Evolutionary conservation across 2,888 invertebrate species (phyloP).

Genomic region (Dioctria linearis): DNA sequence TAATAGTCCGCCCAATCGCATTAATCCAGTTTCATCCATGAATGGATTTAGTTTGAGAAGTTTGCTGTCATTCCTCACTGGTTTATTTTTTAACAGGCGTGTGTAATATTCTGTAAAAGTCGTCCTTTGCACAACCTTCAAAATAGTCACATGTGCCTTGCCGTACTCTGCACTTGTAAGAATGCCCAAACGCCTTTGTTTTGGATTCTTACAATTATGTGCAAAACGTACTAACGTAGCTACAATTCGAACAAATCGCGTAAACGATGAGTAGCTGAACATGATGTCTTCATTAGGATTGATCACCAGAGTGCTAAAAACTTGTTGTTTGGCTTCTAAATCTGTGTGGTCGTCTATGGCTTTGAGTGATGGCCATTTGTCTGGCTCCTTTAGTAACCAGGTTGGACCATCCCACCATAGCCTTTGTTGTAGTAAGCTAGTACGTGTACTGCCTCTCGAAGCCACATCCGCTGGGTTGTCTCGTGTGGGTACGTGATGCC

Average conservation of each 20-base stretch:
- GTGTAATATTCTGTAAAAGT: too few species aligned
- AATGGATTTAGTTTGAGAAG: too few species aligned
- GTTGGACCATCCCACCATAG: slow-evolving; percentile 8
- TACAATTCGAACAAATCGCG: background rate
- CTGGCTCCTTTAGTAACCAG: background rate
- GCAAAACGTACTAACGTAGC: background rate
- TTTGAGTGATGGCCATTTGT: background rate
- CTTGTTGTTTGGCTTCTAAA: background rate
- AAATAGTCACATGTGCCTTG: background rate
- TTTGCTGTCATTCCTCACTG: too few species aligned
- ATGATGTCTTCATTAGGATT: background rate
- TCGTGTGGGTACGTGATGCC: background rate
- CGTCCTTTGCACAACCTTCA: too few species aligned
- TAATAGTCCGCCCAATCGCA: too few species aligned
- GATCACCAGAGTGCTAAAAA: background rate
- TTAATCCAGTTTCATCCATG: too few species aligned
- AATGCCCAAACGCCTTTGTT: background rate
- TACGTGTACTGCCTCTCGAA: background rate
- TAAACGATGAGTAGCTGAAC: background rate
- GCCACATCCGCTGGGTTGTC: background rate
- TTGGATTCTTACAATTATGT: background rate
- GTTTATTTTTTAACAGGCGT: too few species aligned
- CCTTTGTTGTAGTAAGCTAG: too few species aligned
- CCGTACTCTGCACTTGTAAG: background rate
- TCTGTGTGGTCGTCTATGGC: background rate